phyloP scores from a whole-genome alignment of 2,888 invertebrate species.

The Ceriagrion tenellum region DNA sequence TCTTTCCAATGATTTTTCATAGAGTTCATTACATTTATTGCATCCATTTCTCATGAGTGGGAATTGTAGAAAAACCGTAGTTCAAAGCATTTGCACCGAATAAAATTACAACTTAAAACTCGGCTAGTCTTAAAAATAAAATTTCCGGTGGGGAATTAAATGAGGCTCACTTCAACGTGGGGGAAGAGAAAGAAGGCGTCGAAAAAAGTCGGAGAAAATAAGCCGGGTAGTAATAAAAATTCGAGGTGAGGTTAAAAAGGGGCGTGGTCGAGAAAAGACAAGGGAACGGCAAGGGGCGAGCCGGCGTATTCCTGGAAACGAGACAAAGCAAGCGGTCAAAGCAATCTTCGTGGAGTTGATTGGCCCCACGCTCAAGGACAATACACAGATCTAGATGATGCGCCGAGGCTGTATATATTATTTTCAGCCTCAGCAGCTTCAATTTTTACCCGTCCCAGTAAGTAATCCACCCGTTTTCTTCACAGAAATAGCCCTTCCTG shows the following conservation, averaged over 20 bases:
- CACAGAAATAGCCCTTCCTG: no score
- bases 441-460: constrained; percentile 23
- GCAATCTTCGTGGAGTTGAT: constrained; percentile 44
- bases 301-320: not conserved
- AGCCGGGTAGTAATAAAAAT: not conserved
- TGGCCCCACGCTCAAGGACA: constrained; percentile 5
- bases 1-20: no score
- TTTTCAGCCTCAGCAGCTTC: not conserved
- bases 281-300: no score
- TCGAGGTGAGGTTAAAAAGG: not conserved
- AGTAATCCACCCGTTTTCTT: not conserved
- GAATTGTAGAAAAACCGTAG: no score
- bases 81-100: no score
- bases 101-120: no score
- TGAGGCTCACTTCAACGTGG: no score
- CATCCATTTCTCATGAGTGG: no score
- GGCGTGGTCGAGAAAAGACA: not conserved
- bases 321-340: constrained; percentile 47
- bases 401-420: not conserved
- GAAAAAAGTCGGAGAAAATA: not conserved
- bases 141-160: no score
- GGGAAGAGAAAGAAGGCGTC: no score
- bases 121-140: no score
- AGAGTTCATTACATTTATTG: no score
- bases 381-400: constrained; percentile 27